phyloP scores from a whole-genome alignment of 1,140 invertebrate genomes.

The Antheraea mylitta region DNA sequence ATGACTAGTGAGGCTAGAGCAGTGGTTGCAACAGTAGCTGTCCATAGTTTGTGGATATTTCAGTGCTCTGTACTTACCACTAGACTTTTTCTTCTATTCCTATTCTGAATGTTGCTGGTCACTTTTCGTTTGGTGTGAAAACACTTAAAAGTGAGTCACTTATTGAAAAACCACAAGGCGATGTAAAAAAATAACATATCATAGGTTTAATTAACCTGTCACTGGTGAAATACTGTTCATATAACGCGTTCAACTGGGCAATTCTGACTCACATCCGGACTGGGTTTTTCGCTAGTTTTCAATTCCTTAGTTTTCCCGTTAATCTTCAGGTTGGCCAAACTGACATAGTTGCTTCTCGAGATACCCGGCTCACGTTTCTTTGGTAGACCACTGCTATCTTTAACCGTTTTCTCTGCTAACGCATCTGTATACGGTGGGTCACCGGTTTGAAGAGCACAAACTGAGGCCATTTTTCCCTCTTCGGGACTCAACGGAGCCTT shows the following conservation, averaged over 20 bases:
- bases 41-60: too few species aligned
- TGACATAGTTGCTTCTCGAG: constrained; percentile 71
- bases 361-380: constrained; percentile 52
- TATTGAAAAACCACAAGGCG: too few species aligned
- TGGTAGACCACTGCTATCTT: not conserved
- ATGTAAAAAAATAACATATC: too few species aligned
- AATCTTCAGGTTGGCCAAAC: constrained; percentile 71
- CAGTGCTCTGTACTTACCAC: too few species aligned
- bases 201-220: not conserved
- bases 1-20: too few species aligned
- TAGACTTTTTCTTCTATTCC: too few species aligned
- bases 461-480: constrained; percentile 28
- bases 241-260: constrained; percentile 44
- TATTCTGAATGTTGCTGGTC: too few species aligned
- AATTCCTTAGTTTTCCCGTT: constrained; percentile 37
- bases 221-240: constrained; percentile 15
- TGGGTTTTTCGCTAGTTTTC: constrained; percentile 11
- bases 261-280: constrained; percentile 24
- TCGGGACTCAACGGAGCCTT: constrained; percentile 27
- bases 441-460: constrained; percentile 22
- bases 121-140: too few species aligned
- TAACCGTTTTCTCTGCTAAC: not conserved
- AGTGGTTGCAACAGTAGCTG: too few species aligned
- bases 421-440: constrained; percentile 15
- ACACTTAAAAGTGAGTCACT: too few species aligned